phyloP scores from a whole-genome alignment of 2,888 invertebrate species.

The Tinea trinotella region DNA sequence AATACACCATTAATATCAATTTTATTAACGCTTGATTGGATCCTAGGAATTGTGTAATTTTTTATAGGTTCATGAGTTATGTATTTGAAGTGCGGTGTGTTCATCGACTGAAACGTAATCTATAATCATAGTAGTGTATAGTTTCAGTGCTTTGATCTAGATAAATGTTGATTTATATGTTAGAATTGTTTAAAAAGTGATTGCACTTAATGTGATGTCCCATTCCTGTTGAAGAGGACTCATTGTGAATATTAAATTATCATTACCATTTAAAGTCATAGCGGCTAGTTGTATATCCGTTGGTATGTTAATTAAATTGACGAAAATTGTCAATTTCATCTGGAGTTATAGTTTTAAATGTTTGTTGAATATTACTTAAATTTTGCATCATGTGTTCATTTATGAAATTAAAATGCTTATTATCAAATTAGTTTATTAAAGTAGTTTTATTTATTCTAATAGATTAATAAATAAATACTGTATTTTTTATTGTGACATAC shows the following conservation, averaged over 20 bases:
- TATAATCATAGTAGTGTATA: not conserved
- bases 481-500: no score
- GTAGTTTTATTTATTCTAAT: no score
- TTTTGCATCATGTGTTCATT: no score
- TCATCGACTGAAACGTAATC: constrained; percentile 6
- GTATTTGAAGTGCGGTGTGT: constrained; percentile 1
- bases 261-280: not conserved
- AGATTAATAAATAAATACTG: no score
- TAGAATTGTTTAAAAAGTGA: no score
- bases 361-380: no score
- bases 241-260: not conserved
- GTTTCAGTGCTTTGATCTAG: not conserved
- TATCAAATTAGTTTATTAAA: no score
- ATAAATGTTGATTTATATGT: no score
- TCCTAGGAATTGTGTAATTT: not conserved
- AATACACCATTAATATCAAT: not conserved
- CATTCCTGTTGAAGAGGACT: not conserved
- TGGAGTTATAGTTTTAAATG: not conserved
- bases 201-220: no score
- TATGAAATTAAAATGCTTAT: no score
- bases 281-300: no score
- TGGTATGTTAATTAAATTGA: not conserved
- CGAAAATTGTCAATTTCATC: not conserved
- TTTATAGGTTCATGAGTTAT: constrained; percentile 13
- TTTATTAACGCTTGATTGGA: constrained; percentile 4